phyloP scores from a whole-genome alignment of 2,888 invertebrate species.

The Colostygia pectinataria region DNA sequence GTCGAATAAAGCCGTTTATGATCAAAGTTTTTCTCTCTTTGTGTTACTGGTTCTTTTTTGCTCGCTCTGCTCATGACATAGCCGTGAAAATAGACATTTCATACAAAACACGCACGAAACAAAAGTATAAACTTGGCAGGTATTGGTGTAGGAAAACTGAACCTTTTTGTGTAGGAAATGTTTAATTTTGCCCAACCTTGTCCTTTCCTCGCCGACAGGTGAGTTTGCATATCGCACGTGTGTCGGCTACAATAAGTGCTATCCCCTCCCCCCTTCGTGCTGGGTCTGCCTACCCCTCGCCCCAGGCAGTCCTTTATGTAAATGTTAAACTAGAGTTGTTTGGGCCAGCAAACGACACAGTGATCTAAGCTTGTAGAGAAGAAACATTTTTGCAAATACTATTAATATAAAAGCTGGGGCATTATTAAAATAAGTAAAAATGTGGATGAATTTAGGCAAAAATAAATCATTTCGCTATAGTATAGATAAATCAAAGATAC shows the following conservation, averaged over 20 bases:
- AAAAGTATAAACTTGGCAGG: background rate
- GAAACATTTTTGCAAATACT: background rate
- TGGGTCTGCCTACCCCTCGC: background rate
- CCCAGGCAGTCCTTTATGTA: slow-evolving; percentile 39
- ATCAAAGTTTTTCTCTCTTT: no score
- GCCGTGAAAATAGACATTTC: no score
- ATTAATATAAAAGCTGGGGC: background rate
- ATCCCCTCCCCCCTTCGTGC: background rate
- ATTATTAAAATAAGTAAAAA: background rate
- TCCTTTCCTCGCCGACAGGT: slow-evolving; percentile 15
- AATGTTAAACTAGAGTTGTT: slow-evolving; percentile 36
- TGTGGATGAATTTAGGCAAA: no score
- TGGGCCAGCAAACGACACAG: slow-evolving; percentile 14
- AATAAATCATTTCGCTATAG: no score
- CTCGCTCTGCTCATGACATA: no score
- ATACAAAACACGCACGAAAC: background rate
- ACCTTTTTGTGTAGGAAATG: slow-evolving; percentile 13
- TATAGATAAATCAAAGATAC: no score
- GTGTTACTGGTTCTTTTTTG: no score
- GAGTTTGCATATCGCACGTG: slow-evolving; percentile 19
- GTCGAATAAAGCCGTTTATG: no score
- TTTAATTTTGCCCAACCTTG: slow-evolving; percentile 11
- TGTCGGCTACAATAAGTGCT: slow-evolving; percentile 14
- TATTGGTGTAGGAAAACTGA: slow-evolving; percentile 1
- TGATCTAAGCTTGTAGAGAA: slow-evolving; percentile 15